These are phyloP conservation scores for Noctua fimbriata DNA, from an alignment of 2,888 invertebrate genomes.

Conservation along the genomic window DNA sequence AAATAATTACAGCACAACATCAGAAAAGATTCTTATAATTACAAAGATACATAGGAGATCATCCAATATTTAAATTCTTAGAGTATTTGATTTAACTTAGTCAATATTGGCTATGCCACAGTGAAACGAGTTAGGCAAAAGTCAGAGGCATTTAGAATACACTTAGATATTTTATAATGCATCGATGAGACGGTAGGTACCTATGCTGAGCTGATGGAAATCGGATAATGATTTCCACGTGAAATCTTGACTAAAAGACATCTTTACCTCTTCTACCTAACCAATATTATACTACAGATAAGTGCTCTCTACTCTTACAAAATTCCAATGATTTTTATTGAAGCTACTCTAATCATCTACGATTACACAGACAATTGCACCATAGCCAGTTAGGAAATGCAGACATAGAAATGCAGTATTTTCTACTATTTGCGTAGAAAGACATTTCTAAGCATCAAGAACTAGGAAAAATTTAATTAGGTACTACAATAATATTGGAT, in stretches of 20 bases:
- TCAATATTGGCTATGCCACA: constrained; percentile 22
- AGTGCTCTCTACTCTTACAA: neutral
- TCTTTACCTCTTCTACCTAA: neutral
- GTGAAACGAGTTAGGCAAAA: constrained; percentile 7
- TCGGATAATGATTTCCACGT: neutral
- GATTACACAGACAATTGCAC: constrained; percentile 29
- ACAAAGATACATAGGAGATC: constrained; percentile 55
- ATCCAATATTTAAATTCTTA: constrained; percentile 53
- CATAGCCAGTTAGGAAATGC: constrained; percentile 44
- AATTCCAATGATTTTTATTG: neutral
- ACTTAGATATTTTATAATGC: neutral
- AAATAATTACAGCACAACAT: constrained; percentile 33
- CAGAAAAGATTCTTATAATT: constrained; percentile 4
- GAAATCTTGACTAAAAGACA: neutral
- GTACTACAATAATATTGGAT: constrained; percentile 1
- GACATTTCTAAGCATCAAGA: constrained; percentile 45
- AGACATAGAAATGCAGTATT: constrained; percentile 59
- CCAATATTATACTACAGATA: neutral
- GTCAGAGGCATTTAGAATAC: neutral
- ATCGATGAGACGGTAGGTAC: neutral
- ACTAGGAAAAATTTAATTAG: constrained; percentile 8
- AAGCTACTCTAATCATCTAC: constrained; percentile 13
- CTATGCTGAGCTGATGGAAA: neutral
- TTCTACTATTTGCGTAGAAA: constrained; percentile 56
- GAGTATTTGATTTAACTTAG: constrained; percentile 43